Evolutionary conservation across 2,888 invertebrate species (phyloP), one percentile per base, ranked within the genome.

Genomic region (Melikaiella ostensackeni): DNA sequence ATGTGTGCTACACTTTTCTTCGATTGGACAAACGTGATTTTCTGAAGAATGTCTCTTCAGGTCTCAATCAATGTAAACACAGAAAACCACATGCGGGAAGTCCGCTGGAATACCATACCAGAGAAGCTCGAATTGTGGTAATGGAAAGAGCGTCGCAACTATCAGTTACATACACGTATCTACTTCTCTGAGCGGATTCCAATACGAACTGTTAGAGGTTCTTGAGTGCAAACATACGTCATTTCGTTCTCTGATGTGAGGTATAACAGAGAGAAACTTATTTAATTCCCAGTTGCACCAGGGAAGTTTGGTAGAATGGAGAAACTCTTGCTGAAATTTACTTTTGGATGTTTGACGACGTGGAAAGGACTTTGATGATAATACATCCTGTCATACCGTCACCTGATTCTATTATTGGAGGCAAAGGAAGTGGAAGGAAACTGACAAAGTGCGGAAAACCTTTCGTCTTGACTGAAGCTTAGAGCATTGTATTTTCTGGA

Each of bases 261-360:
- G 13, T 66, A 24, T 66, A 66, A 27, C 46, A 66, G 66, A 42
- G 66, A 24, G 16, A 66, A 66, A 66, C 66, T 66, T 66, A 66
- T 66, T 66, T 66, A 66, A 66, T 66, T 66, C 27, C 7, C 42
- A 27, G 21, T 19, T 46, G 46, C 27, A 46, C 24, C 9, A 30
- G 46, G 42, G 42, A 66, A 27, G 66, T 66, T 66, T 16, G 24
- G 42, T 27, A 66, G 46, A 66, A 42, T 66, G 24, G 42, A 66
- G 42, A 66, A 42, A 46, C 66, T 66, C 46, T 38, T 46, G 66
- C 24, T 46, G 66, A 66, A 66, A 66, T 66, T 66, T 42, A 66
- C 66, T 66, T 46, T 66, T 19, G 66, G 46, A 46, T 66, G 27
- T 46, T 66, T 46, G 27, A 13, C 27, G 66, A 66, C 46, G 66